Base-by-base conservation (phyloP, 2,888 invertebrate genomes). In the Osmoderma eremita region DNA sequence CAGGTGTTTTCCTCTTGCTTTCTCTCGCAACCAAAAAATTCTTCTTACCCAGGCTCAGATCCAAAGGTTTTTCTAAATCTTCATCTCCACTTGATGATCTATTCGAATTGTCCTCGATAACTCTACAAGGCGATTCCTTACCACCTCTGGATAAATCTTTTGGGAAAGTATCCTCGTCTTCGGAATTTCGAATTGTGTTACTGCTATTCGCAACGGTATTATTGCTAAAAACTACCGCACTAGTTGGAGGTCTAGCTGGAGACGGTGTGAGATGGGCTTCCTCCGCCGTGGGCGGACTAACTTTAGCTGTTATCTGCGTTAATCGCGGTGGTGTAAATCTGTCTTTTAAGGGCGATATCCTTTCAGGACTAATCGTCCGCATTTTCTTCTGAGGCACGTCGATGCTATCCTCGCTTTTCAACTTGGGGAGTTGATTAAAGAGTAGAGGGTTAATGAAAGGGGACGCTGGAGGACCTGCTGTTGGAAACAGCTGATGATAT, bases 1-100 rank as follows among this genome's bases (percentile, higher is more conserved):
- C 65, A 3, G 5, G 4, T n/a, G 56, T n/a, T 30, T 48, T 61
- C 10, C 3, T 15, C 6, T 65, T 56, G 6, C 5, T 42, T 10
- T 42, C 39, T 50, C 48, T 54, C n/a, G 10, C 36, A n/a, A n/a
- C n/a, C n/a, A n/a, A n/a, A n/a, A n/a, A 13, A 45, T 39, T 13
- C 65, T 79, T 79, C 75, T 78, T 79, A 82, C 87, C 83, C 18
- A 91, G 84, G 56, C 91, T 89, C 70, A 94, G 83, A 81, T 94
- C 94, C 49, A 94, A 81, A 0, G 94, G 93, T 77, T 90, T 88
- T 68, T 91, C 90, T 3, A 83, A 83, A 67, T 86, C 84, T 74
- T 83, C 72, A 68, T 75, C 76, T 36, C 73, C 75, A 24, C 70
- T 69, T 8, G 70, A 65, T 12, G 77, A 75, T 64, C n/a, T n/a